A percentile compares a stretch with the other conserved stretches of the same genome.
These are phyloP conservation scores for Rhincodon typus DNA, from an alignment of 2,797 vertebrate genomes.

Conservation along the genomic window DNA sequence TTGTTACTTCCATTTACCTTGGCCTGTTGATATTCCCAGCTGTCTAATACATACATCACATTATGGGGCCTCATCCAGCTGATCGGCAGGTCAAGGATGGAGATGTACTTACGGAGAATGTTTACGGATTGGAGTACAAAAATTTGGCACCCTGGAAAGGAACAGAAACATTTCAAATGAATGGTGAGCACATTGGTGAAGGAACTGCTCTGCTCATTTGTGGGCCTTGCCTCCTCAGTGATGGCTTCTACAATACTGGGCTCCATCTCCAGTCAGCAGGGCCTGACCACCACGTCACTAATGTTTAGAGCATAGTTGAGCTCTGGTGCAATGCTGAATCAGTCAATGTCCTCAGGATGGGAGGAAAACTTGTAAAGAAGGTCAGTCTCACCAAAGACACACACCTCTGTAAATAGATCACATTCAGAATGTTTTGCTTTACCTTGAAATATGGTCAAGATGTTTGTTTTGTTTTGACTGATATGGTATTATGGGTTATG, in stretches of 20 bases:
- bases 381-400: neutral
- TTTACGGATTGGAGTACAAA: slow-evolving; percentile 71
- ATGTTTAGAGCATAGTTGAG: neutral
- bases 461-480: neutral
- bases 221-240: slow-evolving; percentile 41
- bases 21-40: slow-evolving; percentile 65
- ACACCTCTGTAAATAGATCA: neutral
- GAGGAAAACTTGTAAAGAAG: neutral
- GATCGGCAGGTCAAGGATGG: slow-evolving; percentile 74
- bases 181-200: slow-evolving; percentile 37
- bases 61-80: slow-evolving; percentile 64
- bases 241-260: slow-evolving; percentile 41
- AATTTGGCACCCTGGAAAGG: slow-evolving; percentile 64
- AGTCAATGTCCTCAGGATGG: neutral
- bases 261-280: slow-evolving; percentile 42
- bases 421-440: neutral
- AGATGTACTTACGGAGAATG: slow-evolving; percentile 78
- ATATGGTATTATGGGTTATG: neutral
- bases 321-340: neutral
- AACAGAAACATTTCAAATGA: slow-evolving; percentile 26
- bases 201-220: slow-evolving; percentile 34
- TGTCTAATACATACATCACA: slow-evolving; percentile 64
- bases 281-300: neutral
- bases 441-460: neutral
- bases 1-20: slow-evolving; percentile 60